Conservation (phyloP, 2,797 vertebrate genomes). For the Antennarius maculatus region DNA sequence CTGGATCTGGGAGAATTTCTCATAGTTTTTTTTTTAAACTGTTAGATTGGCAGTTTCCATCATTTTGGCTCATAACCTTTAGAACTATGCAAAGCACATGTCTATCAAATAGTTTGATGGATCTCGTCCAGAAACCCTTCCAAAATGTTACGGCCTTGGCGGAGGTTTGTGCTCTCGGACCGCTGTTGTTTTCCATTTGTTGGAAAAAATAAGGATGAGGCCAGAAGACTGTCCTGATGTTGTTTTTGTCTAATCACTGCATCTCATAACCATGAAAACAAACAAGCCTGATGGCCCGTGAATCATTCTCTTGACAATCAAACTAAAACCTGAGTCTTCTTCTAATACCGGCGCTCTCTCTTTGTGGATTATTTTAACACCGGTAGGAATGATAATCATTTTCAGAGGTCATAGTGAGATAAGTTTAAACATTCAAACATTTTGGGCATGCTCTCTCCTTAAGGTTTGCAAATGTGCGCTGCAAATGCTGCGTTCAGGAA, state of each 20-base stretch:
- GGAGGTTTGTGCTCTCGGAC: too few relatives aligned
- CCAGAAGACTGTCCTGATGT: slow-evolving; percentile 40
- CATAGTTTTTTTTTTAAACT: too few relatives aligned
- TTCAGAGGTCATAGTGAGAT: slow-evolving; percentile 52
- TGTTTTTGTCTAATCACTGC: slow-evolving; percentile 30
- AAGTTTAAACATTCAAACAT: slow-evolving; percentile 63
- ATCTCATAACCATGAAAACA: slow-evolving; percentile 46
- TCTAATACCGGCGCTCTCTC: slow-evolving; percentile 6
- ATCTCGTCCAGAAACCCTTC: too few relatives aligned
- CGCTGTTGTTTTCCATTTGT: too few relatives aligned
- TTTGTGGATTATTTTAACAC: slow-evolving; percentile 50
- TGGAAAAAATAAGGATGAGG: slow-evolving; percentile 15
- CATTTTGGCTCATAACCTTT: too few relatives aligned
- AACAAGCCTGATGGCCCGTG: slow-evolving; percentile 16
- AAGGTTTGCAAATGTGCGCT: slow-evolving; percentile 56
- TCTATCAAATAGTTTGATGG: too few relatives aligned
- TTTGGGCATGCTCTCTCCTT: slow-evolving; percentile 48
- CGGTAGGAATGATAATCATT: slow-evolving; percentile 35
- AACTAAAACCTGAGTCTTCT: slow-evolving; percentile 1
- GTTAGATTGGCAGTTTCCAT: too few relatives aligned
- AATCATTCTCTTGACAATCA: slow-evolving; percentile 14
- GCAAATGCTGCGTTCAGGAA: slow-evolving; percentile 53
- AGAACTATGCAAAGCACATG: too few relatives aligned
- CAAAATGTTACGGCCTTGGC: too few relatives aligned
- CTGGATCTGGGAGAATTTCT: too few relatives aligned